phyloP scores from a whole-genome alignment of 2,888 invertebrate species.

The Cordilura impudica region DNA sequence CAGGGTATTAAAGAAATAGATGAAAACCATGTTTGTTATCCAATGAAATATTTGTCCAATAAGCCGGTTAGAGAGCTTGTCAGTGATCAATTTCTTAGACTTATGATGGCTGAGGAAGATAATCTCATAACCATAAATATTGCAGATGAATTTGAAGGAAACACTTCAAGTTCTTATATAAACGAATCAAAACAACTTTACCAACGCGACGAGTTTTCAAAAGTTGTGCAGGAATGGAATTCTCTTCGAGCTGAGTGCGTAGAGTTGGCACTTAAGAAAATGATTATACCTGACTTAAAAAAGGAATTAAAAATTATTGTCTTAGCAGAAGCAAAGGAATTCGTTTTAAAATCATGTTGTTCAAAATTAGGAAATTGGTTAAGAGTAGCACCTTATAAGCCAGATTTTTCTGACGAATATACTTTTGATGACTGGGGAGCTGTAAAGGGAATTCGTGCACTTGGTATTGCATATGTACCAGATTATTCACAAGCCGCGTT shows the following conservation, averaged over 20 bases:
- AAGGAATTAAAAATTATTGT: conserved; percentile 90
- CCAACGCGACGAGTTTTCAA: conserved; percentile 92
- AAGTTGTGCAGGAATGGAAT: conserved; percentile 97
- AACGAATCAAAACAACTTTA: conserved; percentile 90
- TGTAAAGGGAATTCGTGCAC: conserved; percentile 85
- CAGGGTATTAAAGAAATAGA: conserved; percentile 96
- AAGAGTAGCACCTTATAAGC: conserved; percentile 87
- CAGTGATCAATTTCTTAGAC: conserved; percentile 93
- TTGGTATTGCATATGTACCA: conserved; percentile 93
- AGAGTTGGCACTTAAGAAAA: conserved; percentile 90
- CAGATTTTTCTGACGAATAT: conserved; percentile 84
- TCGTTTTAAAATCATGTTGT: conserved; percentile 89
- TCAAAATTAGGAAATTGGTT: conserved; percentile 94
- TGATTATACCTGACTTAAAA: conserved; percentile 92
- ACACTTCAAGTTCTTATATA: conserved; percentile 86
- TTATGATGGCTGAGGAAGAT: conserved; percentile 89
- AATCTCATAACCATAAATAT: conserved; percentile 86
- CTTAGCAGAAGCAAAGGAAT: conserved; percentile 91
- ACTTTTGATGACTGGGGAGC: conserved; percentile 96
- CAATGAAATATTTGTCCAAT: conserved; percentile 92
- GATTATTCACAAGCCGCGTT: conserved; percentile 92
- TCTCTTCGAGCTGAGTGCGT: conserved; percentile 91
- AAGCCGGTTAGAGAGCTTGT: conserved; percentile 94
- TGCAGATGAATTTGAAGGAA: conserved; percentile 87
- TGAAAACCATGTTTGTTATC: conserved; percentile 92